phyloP scores from a whole-genome alignment of 2,888 invertebrate species.

The Phyllotreta striolata region DNA sequence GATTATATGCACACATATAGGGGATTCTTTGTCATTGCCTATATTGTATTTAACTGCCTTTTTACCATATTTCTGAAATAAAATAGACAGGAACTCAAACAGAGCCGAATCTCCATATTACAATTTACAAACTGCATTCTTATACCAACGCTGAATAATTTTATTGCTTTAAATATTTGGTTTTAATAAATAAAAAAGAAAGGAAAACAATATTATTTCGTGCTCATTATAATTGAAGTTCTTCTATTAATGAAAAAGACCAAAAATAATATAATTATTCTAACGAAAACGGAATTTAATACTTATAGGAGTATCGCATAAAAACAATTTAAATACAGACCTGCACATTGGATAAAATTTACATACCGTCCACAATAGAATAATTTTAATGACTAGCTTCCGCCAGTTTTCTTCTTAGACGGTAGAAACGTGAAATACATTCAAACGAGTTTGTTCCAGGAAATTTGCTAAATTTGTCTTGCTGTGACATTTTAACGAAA shows the following conservation, averaged over 20 bases:
- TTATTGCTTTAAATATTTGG: slow-evolving; percentile 13
- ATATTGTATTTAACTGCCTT: slow-evolving; percentile 37
- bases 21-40: slow-evolving; percentile 37
- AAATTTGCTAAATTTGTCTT: slow-evolving; percentile 4
- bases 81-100: slow-evolving; percentile 19
- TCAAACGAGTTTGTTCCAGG: slow-evolving; percentile 4
- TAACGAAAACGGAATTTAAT: too few species aligned
- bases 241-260: too few species aligned
- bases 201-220: too few species aligned
- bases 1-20: slow-evolving; percentile 36
- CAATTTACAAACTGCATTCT: background rate
- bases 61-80: slow-evolving; percentile 26
- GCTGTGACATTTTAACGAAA: background rate
- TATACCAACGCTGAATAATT: slow-evolving; percentile 20
- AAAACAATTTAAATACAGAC: too few species aligned
- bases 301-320: too few species aligned
- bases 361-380: slow-evolving; percentile 11
- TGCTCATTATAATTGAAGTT: background rate
- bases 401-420: slow-evolving; percentile 2
- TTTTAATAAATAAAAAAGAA: too few species aligned
- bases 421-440: slow-evolving; percentile 8
- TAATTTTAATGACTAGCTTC: slow-evolving; percentile 17
- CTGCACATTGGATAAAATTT: too few species aligned
- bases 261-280: too few species aligned
- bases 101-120: slow-evolving; percentile 27